A percentile compares a stretch with the other conserved stretches of the same genome.
These are phyloP conservation scores for Eretmochelys imbricata DNA, from an alignment of 2,113 vertebrate species.

Conservation along the genomic window DNA sequence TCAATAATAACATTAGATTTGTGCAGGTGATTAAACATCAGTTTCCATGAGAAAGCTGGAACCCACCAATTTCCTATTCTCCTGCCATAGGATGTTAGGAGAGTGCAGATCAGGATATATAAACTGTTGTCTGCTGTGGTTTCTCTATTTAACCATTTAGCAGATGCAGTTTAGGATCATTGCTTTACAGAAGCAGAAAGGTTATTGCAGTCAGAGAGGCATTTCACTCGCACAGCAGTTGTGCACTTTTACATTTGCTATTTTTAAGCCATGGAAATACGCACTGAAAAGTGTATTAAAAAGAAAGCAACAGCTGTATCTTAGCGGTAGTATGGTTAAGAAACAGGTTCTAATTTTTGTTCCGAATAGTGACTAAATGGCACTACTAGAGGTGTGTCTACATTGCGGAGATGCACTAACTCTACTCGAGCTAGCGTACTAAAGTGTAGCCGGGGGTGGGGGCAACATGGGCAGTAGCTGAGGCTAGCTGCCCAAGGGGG, in stretches of 20 bases:
- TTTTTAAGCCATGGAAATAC: constrained; percentile 66
- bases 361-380: background rate
- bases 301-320: background rate
- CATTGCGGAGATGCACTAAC: background rate
- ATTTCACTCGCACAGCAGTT: constrained; percentile 60
- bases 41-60: background rate
- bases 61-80: background rate
- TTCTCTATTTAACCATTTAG: constrained; percentile 26
- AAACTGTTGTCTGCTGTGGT: background rate
- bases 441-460: background rate
- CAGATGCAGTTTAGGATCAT: constrained; percentile 45
- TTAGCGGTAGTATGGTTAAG: constrained; percentile 2
- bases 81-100: background rate
- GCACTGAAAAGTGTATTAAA: background rate
- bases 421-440: background rate
- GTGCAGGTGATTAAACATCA: background rate
- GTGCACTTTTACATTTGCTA: constrained; percentile 48
- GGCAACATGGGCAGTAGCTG: background rate
- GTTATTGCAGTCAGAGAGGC: constrained; percentile 39
- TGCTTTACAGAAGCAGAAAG: constrained; percentile 19
- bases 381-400: background rate
- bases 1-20: background rate
- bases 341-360: background rate
- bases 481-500: background rate
- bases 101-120: accelerated